These are phyloP conservation scores for Stenoptilia bipunctidactyla DNA, from an alignment of 2,888 invertebrate genomes.

Conservation along the genomic window DNA sequence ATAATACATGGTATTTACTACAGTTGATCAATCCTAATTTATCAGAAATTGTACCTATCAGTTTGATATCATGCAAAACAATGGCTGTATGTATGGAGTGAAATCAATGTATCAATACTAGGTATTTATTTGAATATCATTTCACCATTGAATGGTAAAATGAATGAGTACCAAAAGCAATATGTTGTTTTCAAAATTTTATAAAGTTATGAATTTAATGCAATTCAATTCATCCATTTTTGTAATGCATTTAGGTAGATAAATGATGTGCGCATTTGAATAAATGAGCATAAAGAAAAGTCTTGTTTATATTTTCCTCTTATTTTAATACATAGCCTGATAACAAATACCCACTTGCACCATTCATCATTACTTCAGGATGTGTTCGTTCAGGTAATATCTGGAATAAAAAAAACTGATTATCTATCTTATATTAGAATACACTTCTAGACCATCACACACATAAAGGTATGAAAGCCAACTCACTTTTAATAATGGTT, in stretches of 20 bases:
- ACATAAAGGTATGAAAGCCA: too few species aligned
- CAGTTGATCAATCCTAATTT: too few species aligned
- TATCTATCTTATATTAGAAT: too few species aligned
- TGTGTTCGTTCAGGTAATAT: slow-evolving; percentile 89
- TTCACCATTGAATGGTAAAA: background rate
- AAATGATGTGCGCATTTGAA: slow-evolving; percentile 41
- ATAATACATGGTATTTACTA: too few species aligned
- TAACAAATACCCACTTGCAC: slow-evolving; percentile 89
- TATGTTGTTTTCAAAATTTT: slow-evolving; percentile 1
- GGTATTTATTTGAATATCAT: background rate
- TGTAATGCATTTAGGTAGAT: slow-evolving; percentile 45
- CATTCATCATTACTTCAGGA: slow-evolving; percentile 92
- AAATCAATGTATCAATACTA: too few species aligned
- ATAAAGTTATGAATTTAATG: slow-evolving; percentile 1
- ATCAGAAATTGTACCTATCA: too few species aligned
- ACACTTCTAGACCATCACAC: too few species aligned
- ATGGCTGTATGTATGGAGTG: too few species aligned
- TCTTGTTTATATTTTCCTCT: slow-evolving; percentile 7
- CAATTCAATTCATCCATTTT: slow-evolving; percentile 24
- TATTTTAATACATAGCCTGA: slow-evolving; percentile 75
- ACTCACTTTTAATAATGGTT: too few species aligned
- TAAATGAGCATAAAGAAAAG: slow-evolving; percentile 23
- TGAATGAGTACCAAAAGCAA: background rate
- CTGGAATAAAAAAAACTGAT: too few species aligned
- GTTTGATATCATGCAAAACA: too few species aligned